These are phyloP conservation scores for Dendrocincla fuliginosa DNA, from an alignment of 2,797 vertebrate genomes.

Conservation along the genomic window DNA sequence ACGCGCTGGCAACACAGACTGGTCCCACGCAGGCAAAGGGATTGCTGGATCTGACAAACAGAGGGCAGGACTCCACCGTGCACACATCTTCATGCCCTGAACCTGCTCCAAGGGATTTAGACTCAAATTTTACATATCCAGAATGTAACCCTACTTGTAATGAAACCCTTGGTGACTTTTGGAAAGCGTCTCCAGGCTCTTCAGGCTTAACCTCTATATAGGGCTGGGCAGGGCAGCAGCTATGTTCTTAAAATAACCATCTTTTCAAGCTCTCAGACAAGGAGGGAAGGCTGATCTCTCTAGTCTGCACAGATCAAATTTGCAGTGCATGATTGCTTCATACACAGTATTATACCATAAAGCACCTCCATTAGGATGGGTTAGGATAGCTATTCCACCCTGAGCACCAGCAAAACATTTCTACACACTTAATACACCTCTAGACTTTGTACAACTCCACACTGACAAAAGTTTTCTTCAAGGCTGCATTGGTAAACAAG, in stretches of 20 bases:
- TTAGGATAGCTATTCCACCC: neutral
- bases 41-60: neutral
- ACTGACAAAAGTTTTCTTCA: neutral
- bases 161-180: neutral
- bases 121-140: neutral
- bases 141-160: neutral
- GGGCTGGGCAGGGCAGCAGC: neutral
- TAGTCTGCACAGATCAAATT: neutral
- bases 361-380: neutral
- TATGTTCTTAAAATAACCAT: neutral
- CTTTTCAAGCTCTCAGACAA: neutral
- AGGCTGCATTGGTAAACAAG: neutral
- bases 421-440: neutral
- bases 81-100: neutral
- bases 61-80: neutral
- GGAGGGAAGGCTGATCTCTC: neutral
- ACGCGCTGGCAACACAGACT: neutral
- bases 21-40: neutral
- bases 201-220: neutral
- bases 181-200: neutral
- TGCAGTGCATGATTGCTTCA: fast-evolving
- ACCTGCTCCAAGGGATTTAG: neutral
- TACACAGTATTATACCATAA: no score
- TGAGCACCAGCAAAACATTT: neutral
- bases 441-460: neutral